Evolutionary conservation across 1,140 invertebrate species (phyloP).

Genomic region (Pygmarrhopalites habei): DNA sequence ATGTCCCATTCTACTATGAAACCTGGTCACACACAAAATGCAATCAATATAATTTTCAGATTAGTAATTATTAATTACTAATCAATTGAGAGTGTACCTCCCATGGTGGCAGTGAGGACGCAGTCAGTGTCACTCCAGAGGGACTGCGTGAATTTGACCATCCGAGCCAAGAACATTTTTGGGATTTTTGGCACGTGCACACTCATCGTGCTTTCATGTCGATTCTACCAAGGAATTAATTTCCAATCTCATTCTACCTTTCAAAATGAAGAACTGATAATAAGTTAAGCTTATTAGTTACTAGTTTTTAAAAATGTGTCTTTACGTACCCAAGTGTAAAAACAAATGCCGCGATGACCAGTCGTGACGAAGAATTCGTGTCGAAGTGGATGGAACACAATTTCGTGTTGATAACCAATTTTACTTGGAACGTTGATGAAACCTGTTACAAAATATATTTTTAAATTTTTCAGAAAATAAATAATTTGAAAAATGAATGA

Average conservation of each 20-base stretch:
- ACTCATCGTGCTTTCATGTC: slow-evolving; percentile 1
- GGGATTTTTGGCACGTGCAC: slow-evolving; percentile 23
- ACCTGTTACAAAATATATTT: background rate
- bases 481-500: background rate
- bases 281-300: too few relatives aligned
- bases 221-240: too few relatives aligned
- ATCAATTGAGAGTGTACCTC: slow-evolving; percentile 14
- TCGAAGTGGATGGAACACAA: slow-evolving; percentile 15
- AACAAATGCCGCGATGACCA: slow-evolving; percentile 24
- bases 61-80: background rate
- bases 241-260: too few relatives aligned
- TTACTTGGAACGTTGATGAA: slow-evolving; percentile 8
- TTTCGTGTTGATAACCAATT: slow-evolving; percentile 15
- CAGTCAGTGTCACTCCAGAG: slow-evolving; percentile 29
- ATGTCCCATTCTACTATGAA: slow-evolving; percentile 29
- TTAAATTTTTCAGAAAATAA: background rate
- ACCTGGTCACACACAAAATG: slow-evolving; percentile 7
- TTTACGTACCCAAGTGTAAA: slow-evolving; percentile 27
- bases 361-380: slow-evolving; percentile 28
- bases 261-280: too few relatives aligned
- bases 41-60: slow-evolving; percentile 4
- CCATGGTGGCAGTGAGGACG: slow-evolving; percentile 21
- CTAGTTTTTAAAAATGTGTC: too few relatives aligned
- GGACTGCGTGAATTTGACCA: slow-evolving; percentile 23
- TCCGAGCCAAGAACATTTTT: slow-evolving; percentile 1